phyloP scores from a whole-genome alignment of 37 sponge, comb jelly and placozoan genomes.

The Spongilla lacustris region DNA sequence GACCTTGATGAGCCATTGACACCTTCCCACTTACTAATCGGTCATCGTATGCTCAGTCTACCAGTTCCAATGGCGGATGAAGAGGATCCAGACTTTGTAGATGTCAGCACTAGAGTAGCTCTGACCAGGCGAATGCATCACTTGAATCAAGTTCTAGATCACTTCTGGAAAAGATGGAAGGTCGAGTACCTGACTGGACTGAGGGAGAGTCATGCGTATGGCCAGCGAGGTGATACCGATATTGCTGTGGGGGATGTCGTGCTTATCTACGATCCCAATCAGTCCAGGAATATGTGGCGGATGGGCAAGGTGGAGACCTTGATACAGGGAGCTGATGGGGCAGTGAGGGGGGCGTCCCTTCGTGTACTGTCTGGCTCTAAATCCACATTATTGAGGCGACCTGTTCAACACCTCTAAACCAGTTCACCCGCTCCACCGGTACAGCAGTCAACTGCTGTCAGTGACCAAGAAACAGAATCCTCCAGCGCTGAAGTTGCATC shows the following conservation, averaged over 20 bases:
- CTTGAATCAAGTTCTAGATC: conserved; percentile 5
- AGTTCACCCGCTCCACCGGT: too few species aligned
- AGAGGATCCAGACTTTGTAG: conserved; percentile 6
- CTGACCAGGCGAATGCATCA: conserved; percentile 15
- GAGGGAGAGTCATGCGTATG: conserved; percentile 13
- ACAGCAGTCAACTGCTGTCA: too few species aligned
- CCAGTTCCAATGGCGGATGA: background rate
- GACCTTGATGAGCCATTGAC: background rate
- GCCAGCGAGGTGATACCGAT: background rate
- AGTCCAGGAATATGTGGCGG: conserved; percentile 6
- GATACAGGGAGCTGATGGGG: conserved; percentile 15
- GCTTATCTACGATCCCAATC: background rate
- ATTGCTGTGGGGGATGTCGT: conserved; percentile 19
- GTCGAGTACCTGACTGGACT: conserved; percentile 26
- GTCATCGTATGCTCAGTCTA: background rate
- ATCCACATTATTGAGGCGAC: too few species aligned
- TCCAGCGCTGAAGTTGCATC: too few species aligned
- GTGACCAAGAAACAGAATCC: too few species aligned
- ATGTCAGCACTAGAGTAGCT: background rate
- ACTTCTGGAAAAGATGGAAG: conserved; percentile 43
- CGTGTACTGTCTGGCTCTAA: too few species aligned
- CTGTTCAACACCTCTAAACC: too few species aligned
- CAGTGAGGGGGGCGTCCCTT: conserved; percentile 3
- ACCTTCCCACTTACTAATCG: background rate
- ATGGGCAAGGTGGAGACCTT: background rate